A percentile compares a stretch with the other conserved stretches of the same genome.
These are phyloP conservation scores for Notechis scutatus DNA, from an alignment of 2,113 vertebrate species.

Conservation along the genomic window DNA sequence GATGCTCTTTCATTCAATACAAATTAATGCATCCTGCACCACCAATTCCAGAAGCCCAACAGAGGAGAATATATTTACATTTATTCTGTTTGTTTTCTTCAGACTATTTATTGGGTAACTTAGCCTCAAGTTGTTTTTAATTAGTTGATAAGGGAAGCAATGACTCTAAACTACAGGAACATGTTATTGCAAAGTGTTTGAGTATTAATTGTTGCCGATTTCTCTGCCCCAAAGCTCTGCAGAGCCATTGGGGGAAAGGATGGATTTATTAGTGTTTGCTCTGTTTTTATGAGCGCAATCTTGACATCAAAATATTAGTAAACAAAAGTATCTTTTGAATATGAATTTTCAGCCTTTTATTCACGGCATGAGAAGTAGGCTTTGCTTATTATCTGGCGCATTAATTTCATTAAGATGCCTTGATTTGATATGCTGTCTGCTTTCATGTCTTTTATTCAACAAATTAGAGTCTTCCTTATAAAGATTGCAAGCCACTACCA, in stretches of 20 bases:
- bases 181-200: constrained; percentile 59
- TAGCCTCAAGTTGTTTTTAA: constrained; percentile 69
- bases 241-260: constrained; percentile 36
- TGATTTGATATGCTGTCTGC: not conserved
- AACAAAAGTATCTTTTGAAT: constrained; percentile 41
- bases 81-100: constrained; percentile 47
- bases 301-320: constrained; percentile 49
- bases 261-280: constrained; percentile 54
- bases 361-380: not conserved
- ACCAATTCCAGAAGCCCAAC: constrained; percentile 38
- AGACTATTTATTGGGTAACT: constrained; percentile 58
- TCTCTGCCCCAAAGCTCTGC: constrained; percentile 56
- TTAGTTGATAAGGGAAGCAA: constrained; percentile 65
- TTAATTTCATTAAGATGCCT: constrained; percentile 11
- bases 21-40: constrained; percentile 36
- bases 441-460: not conserved
- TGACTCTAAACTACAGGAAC: constrained; percentile 62
- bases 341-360: constrained; percentile 33
- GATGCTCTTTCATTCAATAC: constrained; percentile 29
- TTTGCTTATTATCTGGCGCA: constrained; percentile 7
- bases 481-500: too few species aligned
- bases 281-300: constrained; percentile 54
- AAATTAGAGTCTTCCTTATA: not conserved
- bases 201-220: constrained; percentile 64
- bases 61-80: constrained; percentile 54